Evolutionary conservation across 1,140 invertebrate genomes (phyloP).

Genomic region (Halictus rubicundus): DNA sequence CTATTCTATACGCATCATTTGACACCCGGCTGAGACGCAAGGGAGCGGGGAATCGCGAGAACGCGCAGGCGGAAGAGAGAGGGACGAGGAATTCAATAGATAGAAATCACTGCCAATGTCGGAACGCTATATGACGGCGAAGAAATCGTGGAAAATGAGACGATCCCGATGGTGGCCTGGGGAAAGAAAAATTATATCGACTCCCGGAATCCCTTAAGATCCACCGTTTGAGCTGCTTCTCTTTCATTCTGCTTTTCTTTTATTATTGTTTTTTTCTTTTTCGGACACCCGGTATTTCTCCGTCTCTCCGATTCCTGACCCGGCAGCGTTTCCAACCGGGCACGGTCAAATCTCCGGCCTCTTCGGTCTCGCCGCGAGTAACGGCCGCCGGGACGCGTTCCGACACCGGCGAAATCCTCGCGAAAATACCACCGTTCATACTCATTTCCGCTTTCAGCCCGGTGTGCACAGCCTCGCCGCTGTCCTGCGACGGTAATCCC

Average conservation of each 20-base stretch:
- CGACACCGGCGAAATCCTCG: constrained; percentile 70
- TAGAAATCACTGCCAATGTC: constrained; percentile 76
- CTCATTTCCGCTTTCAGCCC: constrained; percentile 56
- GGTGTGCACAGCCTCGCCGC: constrained; percentile 27
- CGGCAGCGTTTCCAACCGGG: constrained; percentile 36
- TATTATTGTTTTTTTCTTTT: constrained; percentile 14
- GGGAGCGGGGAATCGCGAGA: constrained; percentile 57
- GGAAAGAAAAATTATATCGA: constrained; percentile 74
- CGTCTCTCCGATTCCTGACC: background rate
- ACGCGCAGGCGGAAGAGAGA: constrained; percentile 28
- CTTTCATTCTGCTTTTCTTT: constrained; percentile 7
- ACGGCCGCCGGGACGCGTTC: constrained; percentile 70
- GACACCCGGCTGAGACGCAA: constrained; percentile 75
- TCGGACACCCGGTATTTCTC: background rate
- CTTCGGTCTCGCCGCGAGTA: constrained; percentile 48
- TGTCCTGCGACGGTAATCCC: constrained; percentile 49
- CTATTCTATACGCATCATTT: constrained; percentile 77
- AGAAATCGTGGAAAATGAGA: constrained; percentile 73
- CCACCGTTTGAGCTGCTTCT: constrained; percentile 27
- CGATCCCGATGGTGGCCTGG: constrained; percentile 44
- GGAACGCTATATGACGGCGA: constrained; percentile 59
- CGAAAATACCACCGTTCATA: constrained; percentile 69
- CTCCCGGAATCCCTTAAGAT: constrained; percentile 67
- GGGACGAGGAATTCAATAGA: constrained; percentile 73
- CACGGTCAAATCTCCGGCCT: constrained; percentile 45